Base-by-base conservation (phyloP, 2,888 invertebrate species). In the Lithophane leautieri region DNA sequence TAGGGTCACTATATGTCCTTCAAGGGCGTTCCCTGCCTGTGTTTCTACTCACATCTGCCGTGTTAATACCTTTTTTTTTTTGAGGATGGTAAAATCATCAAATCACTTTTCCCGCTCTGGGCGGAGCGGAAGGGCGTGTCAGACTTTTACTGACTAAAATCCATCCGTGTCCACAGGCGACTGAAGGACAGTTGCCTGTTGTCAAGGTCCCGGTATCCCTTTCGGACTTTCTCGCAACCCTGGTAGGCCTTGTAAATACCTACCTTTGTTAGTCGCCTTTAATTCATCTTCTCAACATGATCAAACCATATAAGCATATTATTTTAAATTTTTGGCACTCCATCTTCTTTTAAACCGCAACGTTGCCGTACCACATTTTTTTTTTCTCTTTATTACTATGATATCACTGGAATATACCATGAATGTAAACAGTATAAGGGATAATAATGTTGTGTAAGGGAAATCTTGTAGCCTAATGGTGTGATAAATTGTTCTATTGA, bases 401-500 rank as follows among this genome's bases (percentile, higher is more conserved):
- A 28, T 7, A 47, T 14, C 8, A 28, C 9, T 50, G 22, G 9
- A 34, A 34, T 34, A 50, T 50, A 66, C 16, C 3, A 22, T 50
- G 6, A 28, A 50, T 22, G 14, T 50, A 50, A 50, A 50, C 4
- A 47, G 19, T 28, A 28, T 50, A 28, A 22, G 14, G 1, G 8
- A 34, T 14, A 11, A 34, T n/a, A n/a, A 22, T 22, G 11, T 28
- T 25, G 44, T 12, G n/a, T 1, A 4, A 50, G 19, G 3, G 12
- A 34, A 40, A 47, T 54, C 7, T 7, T 1, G 16, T 16, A 25
- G 22, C 8, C 7, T 25, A n/a, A 73, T 25, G 14, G 8, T 19
- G 25, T 47, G 47, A 50, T 60, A 58, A 77, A 73, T 68, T 66
- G 8, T 67, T 78, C 62, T n/a, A 76, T 52, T 73, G 80, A 71